Evolutionary conservation across 2,113 vertebrate genomes (phyloP), one percentile per base, ranked within the genome.

Genomic region (Abramis brama): DNA sequence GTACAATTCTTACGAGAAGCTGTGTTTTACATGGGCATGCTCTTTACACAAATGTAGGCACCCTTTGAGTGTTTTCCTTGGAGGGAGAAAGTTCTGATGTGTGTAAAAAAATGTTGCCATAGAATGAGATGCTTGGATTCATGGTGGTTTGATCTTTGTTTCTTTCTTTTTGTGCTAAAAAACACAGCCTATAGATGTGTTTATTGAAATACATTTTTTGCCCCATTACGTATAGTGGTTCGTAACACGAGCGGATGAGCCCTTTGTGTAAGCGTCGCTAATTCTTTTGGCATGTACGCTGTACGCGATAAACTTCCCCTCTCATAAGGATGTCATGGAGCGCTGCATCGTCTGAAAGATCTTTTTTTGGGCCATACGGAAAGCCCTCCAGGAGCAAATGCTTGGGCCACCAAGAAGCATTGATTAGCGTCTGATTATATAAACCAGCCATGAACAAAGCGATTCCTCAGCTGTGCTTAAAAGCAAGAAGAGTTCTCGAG

Each of bases 61-160:
- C 47, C 33, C 47, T n/a, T 8, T 30, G 1, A 62, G 62, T 71
- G 17, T 25, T 86, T 81, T 62, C 5, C 2, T 57, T 86, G 55
- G 74, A 73, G 80, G 55, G 27, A 43, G 39, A 27, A 62, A 86
- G 60, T 73, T 36, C 43, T 79, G 60, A 43, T 43, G 15, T 83
- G 30, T 85, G 36, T 79, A 62, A 43, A 86, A 76, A 81, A 74
- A 76, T 68, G 15, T 79, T 88, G 57, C n/a, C 66, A 75, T 89
- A 10, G 73, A 83, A 82, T 75, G 64, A 66, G 62, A 82, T 89
- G 45, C 36, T 82, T 87, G 70, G 71, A 55, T 39, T 86, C 27
- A 71, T 78, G 30, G 64, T 66, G 66, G 50, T 57, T 83, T 87
- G 79, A 86, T 73, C 75, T 19, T 55, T 55, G 57, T 78, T 85